A percentile compares a stretch with the other conserved stretches of the same genome.
phyloP scores from a whole-genome alignment of 2,113 vertebrate species.

The Aviceda subcristata region DNA sequence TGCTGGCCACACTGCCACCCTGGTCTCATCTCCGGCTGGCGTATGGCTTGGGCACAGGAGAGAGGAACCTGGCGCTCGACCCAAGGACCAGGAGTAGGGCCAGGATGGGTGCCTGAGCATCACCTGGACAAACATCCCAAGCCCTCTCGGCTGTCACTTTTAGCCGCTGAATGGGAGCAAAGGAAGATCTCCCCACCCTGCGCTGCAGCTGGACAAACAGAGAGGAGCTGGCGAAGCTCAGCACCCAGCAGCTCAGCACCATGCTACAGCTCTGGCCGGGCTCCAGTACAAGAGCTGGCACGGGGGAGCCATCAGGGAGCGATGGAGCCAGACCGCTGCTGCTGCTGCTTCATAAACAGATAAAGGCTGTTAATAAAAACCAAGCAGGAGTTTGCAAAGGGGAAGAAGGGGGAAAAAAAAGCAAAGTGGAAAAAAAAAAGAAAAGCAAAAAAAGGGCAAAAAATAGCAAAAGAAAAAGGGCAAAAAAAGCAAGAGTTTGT shows the following conservation, averaged over 20 bases:
- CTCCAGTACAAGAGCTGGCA: not conserved
- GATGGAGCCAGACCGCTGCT: conserved; percentile 19
- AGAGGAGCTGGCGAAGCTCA: not conserved
- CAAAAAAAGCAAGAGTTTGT: conserved; percentile 23
- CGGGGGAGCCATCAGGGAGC: not conserved
- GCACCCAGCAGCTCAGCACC: not conserved
- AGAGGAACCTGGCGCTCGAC: accelerated
- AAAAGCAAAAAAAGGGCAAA: not conserved
- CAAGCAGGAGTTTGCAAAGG: not conserved
- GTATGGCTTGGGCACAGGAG: accelerated
- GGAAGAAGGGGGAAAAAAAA: not conserved
- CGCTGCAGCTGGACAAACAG: accelerated
- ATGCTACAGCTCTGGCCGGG: not conserved
- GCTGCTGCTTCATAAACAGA: conserved; percentile 42
- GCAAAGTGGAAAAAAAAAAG: not conserved
- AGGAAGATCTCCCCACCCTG: not conserved
- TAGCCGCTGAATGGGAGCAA: not conserved
- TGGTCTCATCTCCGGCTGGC: not conserved
- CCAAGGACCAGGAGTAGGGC: not conserved
- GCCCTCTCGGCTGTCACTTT: accelerated
- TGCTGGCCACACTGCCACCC: not conserved
- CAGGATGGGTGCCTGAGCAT: not conserved
- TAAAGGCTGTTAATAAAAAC: conserved; percentile 47
- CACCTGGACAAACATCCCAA: not conserved
- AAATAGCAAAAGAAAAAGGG: not conserved